Conservation (phyloP, 2,113 vertebrate genomes). For the Geococcyx californianus region DNA sequence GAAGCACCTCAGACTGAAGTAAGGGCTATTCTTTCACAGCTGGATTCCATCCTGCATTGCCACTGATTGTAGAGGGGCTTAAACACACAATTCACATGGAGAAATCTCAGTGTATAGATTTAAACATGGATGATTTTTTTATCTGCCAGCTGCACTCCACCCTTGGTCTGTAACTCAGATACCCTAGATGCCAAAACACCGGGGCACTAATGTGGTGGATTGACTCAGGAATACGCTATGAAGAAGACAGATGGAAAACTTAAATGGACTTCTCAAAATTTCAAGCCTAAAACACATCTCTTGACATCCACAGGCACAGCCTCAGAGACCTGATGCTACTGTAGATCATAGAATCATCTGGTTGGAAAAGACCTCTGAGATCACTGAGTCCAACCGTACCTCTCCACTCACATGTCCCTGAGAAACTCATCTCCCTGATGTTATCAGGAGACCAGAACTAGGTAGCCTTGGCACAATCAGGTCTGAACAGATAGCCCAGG, state of each 20-base stretch:
- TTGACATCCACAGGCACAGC: not conserved
- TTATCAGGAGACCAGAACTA: not conserved
- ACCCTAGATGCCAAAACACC: not conserved
- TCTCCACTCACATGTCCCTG: no score
- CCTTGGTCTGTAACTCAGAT: not conserved
- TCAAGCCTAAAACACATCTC: not conserved
- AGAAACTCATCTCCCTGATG: no score
- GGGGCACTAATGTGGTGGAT: not conserved
- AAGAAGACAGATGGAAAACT: not conserved
- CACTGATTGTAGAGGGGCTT: not conserved
- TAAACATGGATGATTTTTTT: not conserved
- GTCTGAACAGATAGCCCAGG: not conserved
- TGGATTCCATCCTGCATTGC: not conserved
- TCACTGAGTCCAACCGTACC: no score
- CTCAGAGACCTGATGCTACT: not conserved
- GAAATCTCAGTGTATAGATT: not conserved
- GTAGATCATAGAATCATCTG: no score
- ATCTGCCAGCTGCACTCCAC: not conserved
- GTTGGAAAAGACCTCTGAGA: no score
- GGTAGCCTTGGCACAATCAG: not conserved
- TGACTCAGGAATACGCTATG: accelerated
- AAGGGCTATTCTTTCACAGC: not conserved
- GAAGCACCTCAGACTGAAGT: not conserved
- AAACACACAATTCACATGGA: not conserved
- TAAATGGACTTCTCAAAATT: not conserved